Conservation (phyloP, 2,888 invertebrate genomes). For the Rugalucina vietnamica region DNA sequence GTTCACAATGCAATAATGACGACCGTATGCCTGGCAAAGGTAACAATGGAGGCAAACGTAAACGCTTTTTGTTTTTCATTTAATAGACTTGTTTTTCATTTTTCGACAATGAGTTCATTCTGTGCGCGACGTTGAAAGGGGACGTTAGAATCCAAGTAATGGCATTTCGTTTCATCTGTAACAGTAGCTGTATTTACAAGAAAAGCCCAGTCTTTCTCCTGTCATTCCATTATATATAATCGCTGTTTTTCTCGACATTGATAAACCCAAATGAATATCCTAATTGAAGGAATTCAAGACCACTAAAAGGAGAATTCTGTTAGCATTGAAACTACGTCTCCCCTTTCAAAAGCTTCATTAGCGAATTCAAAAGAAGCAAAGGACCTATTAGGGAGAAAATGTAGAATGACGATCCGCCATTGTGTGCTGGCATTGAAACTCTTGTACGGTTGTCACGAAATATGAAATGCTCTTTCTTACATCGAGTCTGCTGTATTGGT, state of each 20-base stretch:
- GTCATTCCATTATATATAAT: slow-evolving; percentile 24
- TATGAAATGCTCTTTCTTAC: slow-evolving; percentile 57
- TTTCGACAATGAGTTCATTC: too few species aligned
- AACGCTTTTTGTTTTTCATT: too few species aligned
- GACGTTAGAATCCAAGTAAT: too few species aligned
- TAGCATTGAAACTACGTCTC: slow-evolving; percentile 33
- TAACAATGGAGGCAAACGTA: too few species aligned
- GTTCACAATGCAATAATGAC: too few species aligned
- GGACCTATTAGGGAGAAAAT: slow-evolving; percentile 42
- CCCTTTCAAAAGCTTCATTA: slow-evolving; percentile 61
- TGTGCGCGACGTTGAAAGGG: too few species aligned
- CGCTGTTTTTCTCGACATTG: slow-evolving; percentile 19
- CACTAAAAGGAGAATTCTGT: slow-evolving; percentile 29
- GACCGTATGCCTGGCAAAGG: too few species aligned
- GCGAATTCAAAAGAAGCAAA: slow-evolving; percentile 55
- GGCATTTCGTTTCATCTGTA: too few species aligned
- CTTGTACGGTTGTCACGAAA: slow-evolving; percentile 54
- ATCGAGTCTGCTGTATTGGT: slow-evolving; percentile 34
- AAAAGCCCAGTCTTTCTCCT: too few species aligned
- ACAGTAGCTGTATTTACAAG: too few species aligned
- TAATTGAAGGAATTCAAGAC: slow-evolving; percentile 49
- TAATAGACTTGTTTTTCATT: too few species aligned
- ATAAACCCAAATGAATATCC: slow-evolving; percentile 21
- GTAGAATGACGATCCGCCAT: slow-evolving; percentile 49
- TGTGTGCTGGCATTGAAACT: slow-evolving; percentile 50